phyloP scores from a whole-genome alignment of 2,797 vertebrate genomes.

The Melanotaenia trifasciata region DNA sequence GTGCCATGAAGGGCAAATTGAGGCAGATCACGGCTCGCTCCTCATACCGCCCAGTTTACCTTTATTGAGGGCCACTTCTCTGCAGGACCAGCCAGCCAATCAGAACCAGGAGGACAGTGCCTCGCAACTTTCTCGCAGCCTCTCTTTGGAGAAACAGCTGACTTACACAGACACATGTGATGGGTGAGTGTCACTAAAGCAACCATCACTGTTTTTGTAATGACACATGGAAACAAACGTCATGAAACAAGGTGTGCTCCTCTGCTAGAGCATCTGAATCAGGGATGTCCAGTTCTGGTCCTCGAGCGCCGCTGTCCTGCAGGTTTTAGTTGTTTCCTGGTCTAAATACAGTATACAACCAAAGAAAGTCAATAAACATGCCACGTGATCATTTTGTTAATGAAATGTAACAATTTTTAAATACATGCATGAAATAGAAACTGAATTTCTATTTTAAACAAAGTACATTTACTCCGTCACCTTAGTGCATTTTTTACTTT shows the following conservation, averaged over 20 bases:
- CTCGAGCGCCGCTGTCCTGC: too few species aligned
- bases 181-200: constrained; percentile 59
- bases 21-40: constrained; percentile 50
- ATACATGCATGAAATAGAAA: neutral
- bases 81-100: constrained; percentile 81
- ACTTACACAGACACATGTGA: constrained; percentile 66
- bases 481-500: neutral
- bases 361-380: too few species aligned
- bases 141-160: constrained; percentile 79
- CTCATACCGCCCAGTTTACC: constrained; percentile 77
- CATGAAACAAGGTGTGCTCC: neutral
- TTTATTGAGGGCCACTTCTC: constrained; percentile 83
- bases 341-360: neutral
- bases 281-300: too few species aligned
- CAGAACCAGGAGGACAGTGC: constrained; percentile 56
- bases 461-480: too few species aligned
- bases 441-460: neutral
- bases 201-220: neutral
- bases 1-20: constrained; percentile 42
- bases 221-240: neutral
- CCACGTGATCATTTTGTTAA: constrained; percentile 13
- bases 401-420: neutral
- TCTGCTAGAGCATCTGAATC: neutral
- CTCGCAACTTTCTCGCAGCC: constrained; percentile 76
- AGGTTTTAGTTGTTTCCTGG: too few species aligned